phyloP scores from a whole-genome alignment of 2,888 invertebrate genomes.

The Mythimna impura region DNA sequence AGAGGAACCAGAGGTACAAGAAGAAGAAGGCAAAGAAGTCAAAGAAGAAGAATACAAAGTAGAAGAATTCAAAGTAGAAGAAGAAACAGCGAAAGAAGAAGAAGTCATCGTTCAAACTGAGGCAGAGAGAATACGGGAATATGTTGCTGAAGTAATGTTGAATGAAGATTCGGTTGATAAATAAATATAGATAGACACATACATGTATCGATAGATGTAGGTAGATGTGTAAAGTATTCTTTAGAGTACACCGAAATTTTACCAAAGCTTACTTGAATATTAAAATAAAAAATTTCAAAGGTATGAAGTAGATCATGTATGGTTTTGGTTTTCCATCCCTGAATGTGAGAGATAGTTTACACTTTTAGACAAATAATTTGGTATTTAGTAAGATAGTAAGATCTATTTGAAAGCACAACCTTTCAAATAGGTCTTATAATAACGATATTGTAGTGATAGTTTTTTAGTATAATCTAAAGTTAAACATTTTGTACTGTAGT shows the following conservation, averaged over 20 bases:
- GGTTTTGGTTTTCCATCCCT: neutral
- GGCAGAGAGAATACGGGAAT: conserved; percentile 55
- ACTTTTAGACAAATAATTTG: neutral
- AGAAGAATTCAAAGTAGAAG: neutral
- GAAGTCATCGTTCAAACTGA: conserved; percentile 33
- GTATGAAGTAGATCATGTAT: no score
- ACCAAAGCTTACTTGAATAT: no score
- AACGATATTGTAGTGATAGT: no score
- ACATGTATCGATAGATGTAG: no score
- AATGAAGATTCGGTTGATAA: neutral
- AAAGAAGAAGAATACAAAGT: conserved; percentile 14
- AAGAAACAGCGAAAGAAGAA: conserved; percentile 34
- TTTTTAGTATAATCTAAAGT: no score
- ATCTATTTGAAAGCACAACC: no score
- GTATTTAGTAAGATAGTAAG: neutral
- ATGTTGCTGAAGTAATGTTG: conserved; percentile 72
- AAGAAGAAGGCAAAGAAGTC: neutral
- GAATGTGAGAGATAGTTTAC: neutral
- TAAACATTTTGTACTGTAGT: no score
- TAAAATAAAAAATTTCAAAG: no score
- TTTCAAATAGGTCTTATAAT: no score
- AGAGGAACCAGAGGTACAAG: neutral
- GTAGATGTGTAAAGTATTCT: no score
- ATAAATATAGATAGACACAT: neutral
- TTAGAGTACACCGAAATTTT: no score